Base-by-base conservation (phyloP, 2,113 vertebrate species). In the Bufo bufo region DNA sequence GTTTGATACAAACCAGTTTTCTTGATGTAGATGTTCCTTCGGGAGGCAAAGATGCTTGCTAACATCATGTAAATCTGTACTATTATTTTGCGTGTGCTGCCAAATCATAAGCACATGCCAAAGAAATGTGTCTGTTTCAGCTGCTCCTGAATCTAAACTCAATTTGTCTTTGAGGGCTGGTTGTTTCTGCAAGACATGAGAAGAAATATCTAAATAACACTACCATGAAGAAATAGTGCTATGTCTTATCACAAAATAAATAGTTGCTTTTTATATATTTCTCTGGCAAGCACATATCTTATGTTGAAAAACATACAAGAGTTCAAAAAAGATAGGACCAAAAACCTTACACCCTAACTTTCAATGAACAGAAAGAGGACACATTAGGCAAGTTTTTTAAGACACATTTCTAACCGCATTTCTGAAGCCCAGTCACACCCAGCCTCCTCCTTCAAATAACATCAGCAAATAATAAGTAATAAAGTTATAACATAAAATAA, bases 71-170 rank as follows among this genome's bases (percentile, higher is more conserved):
- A 92, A 82, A 82, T 91, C 85, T 81, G 85, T 69, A 75, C 59
- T 90, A 11, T 90, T 91, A 61, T 91, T 93, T 79, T 93, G 91
- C 69, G 91, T 89, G 90, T 93, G 95, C 87, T 92, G 82, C 92
- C 92, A 93, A 83, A 90, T 89, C 88, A 93, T 43, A 5, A 94
- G 90, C 23, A 89, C 93, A 8, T 92, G 90, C 89, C 91, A 94
- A 63, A 95, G 85, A 71, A 94, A 91, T 16, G 90, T 87, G 47
- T 82, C 92, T 49, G 91, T 79, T 80, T 91, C 83, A 75, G 82
- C 88, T 23, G 63, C 9, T 84, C 87, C 56, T n/a, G 86, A 19
- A 74, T 81, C 77, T 77, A 78, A 11, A 0, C 82, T 63, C 82
- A 85, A 59, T 56, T 59, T 83, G 80, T 63, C 69, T 45, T 72